phyloP scores from a whole-genome alignment of 1,140 invertebrate species.

The Brachionus sp. region DNA sequence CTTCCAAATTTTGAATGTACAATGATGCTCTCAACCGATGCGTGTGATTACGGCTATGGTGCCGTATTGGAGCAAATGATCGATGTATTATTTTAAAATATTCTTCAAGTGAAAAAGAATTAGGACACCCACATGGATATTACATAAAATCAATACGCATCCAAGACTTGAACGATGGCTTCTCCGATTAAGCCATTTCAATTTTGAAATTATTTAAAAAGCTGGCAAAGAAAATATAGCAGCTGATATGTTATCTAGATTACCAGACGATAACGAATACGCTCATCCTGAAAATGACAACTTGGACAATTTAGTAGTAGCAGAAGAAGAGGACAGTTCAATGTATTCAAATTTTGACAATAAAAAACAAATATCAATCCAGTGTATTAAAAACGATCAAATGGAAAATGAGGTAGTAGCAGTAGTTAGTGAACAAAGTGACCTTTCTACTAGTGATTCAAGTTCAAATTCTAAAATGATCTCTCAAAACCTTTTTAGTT shows the following conservation, averaged over 20 bases:
- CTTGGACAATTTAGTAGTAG: not conserved
- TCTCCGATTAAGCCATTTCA: not conserved
- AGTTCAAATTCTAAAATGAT: not conserved
- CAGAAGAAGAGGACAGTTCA: no score
- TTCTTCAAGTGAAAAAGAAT: not conserved
- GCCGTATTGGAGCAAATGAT: not conserved
- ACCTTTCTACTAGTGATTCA: not conserved
- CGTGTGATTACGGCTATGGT: not conserved
- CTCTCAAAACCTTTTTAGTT: not conserved
- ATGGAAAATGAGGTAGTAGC: no score
- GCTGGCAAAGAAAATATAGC: not conserved
- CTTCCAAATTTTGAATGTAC: not conserved
- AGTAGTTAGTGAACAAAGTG: not conserved
- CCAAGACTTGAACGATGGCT: no score
- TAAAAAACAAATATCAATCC: no score
- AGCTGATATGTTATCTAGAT: not conserved
- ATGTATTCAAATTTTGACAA: no score
- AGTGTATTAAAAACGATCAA: no score
- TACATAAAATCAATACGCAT: no score
- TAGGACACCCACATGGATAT: not conserved
- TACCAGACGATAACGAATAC: not conserved
- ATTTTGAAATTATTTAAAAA: not conserved
- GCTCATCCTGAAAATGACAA: constrained; percentile 46
- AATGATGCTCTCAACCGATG: not conserved
- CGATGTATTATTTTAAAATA: not conserved